phyloP scores from a whole-genome alignment of 1,140 invertebrate genomes.

The Stegodyphus dumicola region DNA sequence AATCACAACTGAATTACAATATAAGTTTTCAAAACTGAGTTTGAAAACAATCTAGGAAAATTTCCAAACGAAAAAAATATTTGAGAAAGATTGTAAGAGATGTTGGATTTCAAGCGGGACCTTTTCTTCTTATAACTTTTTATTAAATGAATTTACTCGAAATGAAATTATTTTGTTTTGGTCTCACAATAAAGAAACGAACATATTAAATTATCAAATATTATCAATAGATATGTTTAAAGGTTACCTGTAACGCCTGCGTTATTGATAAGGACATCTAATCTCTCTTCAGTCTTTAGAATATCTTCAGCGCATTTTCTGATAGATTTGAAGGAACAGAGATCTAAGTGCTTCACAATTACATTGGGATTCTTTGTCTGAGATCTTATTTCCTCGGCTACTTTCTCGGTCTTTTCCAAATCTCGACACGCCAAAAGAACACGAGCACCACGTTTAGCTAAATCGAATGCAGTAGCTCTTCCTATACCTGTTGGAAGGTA shows the following conservation, averaged over 20 bases:
- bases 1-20: no score
- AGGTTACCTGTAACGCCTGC: slow-evolving; percentile 71
- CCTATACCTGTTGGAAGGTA: slow-evolving; percentile 74
- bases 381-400: slow-evolving; percentile 42
- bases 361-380: slow-evolving; percentile 41
- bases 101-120: no score
- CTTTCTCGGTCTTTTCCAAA: slow-evolving; percentile 33
- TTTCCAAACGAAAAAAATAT: no score
- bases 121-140: no score
- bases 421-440: slow-evolving; percentile 58
- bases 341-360: slow-evolving; percentile 76
- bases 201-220: no score
- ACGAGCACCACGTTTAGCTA: slow-evolving; percentile 67
- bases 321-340: slow-evolving; percentile 78
- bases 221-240: no score
- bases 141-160: no score
- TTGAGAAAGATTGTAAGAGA: no score
- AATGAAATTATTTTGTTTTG: no score
- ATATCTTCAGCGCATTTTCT: slow-evolving; percentile 77
- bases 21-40: no score
- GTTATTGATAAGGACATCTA: slow-evolving; percentile 83
- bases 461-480: slow-evolving; percentile 72
- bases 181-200: no score
- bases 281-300: slow-evolving; percentile 73
- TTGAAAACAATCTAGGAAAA: no score